Evolutionary conservation across 1,140 invertebrate genomes (phyloP), one percentile per base, ranked within the genome.

Genomic region (Chironomus tepperi): DNA sequence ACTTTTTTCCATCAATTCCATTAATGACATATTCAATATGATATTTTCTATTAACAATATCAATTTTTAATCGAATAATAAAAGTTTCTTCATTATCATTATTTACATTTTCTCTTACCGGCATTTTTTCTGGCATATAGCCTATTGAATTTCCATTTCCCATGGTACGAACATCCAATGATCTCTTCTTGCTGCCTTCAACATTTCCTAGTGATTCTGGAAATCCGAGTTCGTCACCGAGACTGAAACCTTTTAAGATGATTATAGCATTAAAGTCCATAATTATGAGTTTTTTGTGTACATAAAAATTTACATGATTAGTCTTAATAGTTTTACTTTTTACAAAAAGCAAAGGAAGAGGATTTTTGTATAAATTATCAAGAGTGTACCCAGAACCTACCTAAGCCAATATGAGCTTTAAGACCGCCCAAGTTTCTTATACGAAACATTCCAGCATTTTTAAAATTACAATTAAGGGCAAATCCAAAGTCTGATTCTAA

Each of bases 401-500:
- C 90, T 85, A 93, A 85, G 85, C 91, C 91, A 81, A 92, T 88
- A 85, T 93, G 92, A 79, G 92, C 91, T 86, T 94, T 94, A 80
- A 94, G 85, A 77, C 93, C 93, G 81, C 93, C 93, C 77, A 95
- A 88, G 84, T 94, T 94, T 85, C 93, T 85, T 77, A 95, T 90
- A 79, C 93, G 88, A 87, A 95, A 94, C 75, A 95, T 87, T 78
- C 91, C 90, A 77, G 91, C 93, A 83, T 95, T 94, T 87, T 93
- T 93, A 88, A 95, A 94, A 80, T 91, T 92, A 84, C 93, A 95
- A 86, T 93, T 93, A 82, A 95, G 86, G 79, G 87, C 89, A 85
- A 94, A 93, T 79, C 91, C 92, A 81, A 93, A 93, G 83, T 94
- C 92, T 78, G 92, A 93, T 83, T 93, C 90, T 82, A 93, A 88